Percentiles rank a stretch among this genome's conserved stretches.
phyloP scores from a whole-genome alignment of 2,888 invertebrate genomes.

The Cerceris rybyensis region DNA sequence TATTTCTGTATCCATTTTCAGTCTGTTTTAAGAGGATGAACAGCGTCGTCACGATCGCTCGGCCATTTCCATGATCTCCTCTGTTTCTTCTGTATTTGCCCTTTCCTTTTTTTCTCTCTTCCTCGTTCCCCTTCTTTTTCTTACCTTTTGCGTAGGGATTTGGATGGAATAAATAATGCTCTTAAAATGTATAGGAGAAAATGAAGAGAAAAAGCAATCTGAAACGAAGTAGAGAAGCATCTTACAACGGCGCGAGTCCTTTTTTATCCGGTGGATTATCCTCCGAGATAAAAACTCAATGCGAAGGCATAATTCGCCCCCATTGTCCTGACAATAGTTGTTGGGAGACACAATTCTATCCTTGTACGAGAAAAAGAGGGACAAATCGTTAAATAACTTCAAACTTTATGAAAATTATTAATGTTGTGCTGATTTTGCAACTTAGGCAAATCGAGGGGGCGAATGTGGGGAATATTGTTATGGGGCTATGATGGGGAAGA shows the following conservation, averaged over 20 bases:
- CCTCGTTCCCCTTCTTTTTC: background rate
- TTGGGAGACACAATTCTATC: background rate
- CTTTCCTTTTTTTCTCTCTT: background rate
- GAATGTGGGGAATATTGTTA: no score
- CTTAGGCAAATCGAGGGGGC: background rate
- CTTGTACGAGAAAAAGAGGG: no score
- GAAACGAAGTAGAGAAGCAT: background rate
- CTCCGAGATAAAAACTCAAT: constrained; percentile 1
- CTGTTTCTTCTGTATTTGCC: background rate
- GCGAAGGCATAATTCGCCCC: constrained; percentile 8
- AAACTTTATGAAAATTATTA: no score
- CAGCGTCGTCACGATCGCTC: background rate
- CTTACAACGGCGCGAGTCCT: background rate
- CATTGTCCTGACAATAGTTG: background rate
- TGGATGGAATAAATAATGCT: constrained; percentile 2
- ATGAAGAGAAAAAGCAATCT: background rate
- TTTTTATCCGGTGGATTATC: constrained; percentile 12
- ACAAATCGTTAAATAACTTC: no score
- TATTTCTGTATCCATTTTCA: background rate
- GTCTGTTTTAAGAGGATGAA: background rate
- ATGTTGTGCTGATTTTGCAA: background rate
- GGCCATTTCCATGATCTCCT: background rate
- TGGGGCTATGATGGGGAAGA: no score
- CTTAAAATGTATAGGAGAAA: background rate
- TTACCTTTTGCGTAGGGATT: background rate